A percentile compares a stretch with the other conserved stretches of the same genome.
phyloP scores from a whole-genome alignment of 2,888 invertebrate species.

The Candidula unifasciata region DNA sequence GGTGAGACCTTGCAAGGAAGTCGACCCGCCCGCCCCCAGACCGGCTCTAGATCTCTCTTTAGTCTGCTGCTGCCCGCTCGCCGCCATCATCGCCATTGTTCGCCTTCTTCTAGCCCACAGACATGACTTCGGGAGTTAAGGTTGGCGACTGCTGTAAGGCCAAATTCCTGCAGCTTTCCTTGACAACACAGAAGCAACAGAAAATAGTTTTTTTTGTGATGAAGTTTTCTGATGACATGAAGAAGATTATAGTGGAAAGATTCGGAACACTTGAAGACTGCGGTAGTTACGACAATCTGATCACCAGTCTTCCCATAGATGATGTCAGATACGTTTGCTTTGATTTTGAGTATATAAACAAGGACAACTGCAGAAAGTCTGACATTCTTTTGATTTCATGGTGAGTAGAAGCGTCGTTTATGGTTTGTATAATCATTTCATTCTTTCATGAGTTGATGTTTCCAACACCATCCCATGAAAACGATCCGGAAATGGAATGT shows the following conservation, averaged over 20 bases:
- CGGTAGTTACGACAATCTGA: slow-evolving; percentile 26
- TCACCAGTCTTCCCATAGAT: slow-evolving; percentile 36
- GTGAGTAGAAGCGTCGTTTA: slow-evolving; percentile 46
- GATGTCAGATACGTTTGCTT: slow-evolving; percentile 47
- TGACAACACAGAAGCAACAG: neutral
- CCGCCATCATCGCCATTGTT: neutral
- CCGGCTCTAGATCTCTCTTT: slow-evolving; percentile 31
- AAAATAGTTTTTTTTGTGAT: slow-evolving; percentile 41
- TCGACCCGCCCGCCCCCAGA: slow-evolving; percentile 36
- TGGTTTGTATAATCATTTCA: too few relatives aligned
- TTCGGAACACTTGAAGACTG: neutral
- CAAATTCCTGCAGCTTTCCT: neutral
- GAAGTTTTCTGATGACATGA: slow-evolving; percentile 23
- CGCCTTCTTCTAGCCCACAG: neutral
- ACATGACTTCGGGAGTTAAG: slow-evolving; percentile 48
- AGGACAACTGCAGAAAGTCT: slow-evolving; percentile 38
- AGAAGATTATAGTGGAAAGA: slow-evolving; percentile 26
- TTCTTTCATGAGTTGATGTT: too few relatives aligned
- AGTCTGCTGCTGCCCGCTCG: neutral
- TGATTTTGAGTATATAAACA: slow-evolving; percentile 45
- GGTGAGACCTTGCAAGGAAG: slow-evolving; percentile 47
- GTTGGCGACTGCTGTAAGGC: slow-evolving; percentile 26
- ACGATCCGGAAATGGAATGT: slow-evolving; percentile 32
- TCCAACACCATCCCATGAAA: too few relatives aligned
- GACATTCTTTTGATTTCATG: slow-evolving; percentile 41